Base-by-base conservation (phyloP, 2,888 invertebrate species). In the Clitarchus hookeri region DNA sequence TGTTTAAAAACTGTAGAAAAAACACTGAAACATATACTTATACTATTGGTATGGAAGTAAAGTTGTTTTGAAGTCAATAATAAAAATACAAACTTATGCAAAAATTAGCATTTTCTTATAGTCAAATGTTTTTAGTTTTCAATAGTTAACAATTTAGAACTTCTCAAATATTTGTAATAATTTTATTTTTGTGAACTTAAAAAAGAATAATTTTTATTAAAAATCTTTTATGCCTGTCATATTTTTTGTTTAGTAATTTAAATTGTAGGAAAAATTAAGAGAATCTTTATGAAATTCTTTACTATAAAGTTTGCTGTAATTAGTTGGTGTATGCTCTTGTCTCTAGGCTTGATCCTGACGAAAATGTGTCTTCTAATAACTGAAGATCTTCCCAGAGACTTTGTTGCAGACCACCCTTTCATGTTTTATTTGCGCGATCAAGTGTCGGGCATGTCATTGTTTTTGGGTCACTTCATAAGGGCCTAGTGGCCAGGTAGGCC, bases 351-450 rank as follows among this genome's bases (percentile, higher is more conserved):
- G 44, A 23, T 23, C 83, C 26, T 44, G 44, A 44, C 16, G 36
- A 65, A 65, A 65, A 2, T 23, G 19, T 65, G 65, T 65, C 23
- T 23, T 65, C 19, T 65, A n/a, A 23, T 65, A 19, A 16, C 11
- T 8, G 23, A 23, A 65, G 23, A 16, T 16, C n/a, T n/a, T 36
- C 84, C 54, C 48, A 25, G 84, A 53, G 83, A 84, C 23, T 87
- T 87, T 83, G 36, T 89, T 27, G 91, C 91, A 23, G 90, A 92
- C 89, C 91, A 90, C 88, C 91, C 92, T 27, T 92, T 92, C 87
- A 89, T 91, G 88, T 91, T 91, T 87, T 83, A 78, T 48, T 27
- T 87, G 25, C 78, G 54, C 36, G 83, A 86, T 13, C 84, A 48
- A 48, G 13, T 26, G 19, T 78, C 77, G n/a, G 19, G 65, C n/a